Evolutionary conservation across 2,888 invertebrate genomes (phyloP), one percentile per base, ranked within the genome.

Genomic region (Cerastis rubricosa): DNA sequence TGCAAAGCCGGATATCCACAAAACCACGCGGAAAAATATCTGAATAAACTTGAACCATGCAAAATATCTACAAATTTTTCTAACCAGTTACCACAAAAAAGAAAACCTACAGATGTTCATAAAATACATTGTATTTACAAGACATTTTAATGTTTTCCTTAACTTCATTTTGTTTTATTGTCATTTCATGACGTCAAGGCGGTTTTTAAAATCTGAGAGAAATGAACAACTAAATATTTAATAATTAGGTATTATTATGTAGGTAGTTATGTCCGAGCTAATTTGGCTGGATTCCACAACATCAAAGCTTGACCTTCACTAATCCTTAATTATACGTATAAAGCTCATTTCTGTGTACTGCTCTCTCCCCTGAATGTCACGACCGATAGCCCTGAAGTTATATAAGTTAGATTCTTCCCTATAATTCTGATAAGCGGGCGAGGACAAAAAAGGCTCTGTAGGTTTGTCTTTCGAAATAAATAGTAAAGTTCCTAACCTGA

Each of bases 221-320:
- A 45, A 6, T 14, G 8, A 73, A 47, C 74, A 67, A 19, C 22
- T 70, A 35, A 3, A 66, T 61, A 65, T 25, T 43, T 51, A 35
- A 64, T 64, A 25, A 66, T 66, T n/a, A 43, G n/a, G n/a, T 63
- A 35, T 74, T 43, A 17, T 71, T 57, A 49, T 25, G 9, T 80
- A 43, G 8, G 12, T 29, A n/a, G n/a, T n/a, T n/a, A 47, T 69
- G 35, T 40, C 65, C 70, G 25, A 71, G 57, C 67, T 51, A 59
- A 77, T 82, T 82, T 71, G 71, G 71, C 71, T 64, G 57, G 64
- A 59, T 59, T 59, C 40, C 66, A 76, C 63, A 51, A 66, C n/a
- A 71, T 61, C 47, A 61, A 49, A n/a, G 43, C 43, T 35, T 57
- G 43, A 66, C 51, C 51, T 80, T 70, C 22, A 59, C 2, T 22